These are phyloP conservation scores for Psylliodes chrysocephalus DNA, from an alignment of 2,888 invertebrate species.

Conservation along the genomic window DNA sequence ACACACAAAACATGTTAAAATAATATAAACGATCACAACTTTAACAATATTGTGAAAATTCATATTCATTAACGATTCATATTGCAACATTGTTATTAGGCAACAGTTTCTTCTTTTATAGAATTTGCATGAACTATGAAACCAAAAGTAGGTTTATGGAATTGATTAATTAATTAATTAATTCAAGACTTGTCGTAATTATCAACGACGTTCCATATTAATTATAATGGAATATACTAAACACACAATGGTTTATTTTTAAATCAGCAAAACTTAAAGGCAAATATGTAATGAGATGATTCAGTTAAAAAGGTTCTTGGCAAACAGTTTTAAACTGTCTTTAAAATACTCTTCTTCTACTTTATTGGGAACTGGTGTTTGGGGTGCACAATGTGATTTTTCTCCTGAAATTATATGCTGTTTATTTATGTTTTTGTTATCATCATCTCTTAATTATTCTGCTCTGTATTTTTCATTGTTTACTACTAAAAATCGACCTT, in stretches of 20 bases:
- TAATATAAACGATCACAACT: slow-evolving; percentile 13
- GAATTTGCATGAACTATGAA: slow-evolving; percentile 48
- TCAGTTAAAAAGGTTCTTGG: too few species aligned
- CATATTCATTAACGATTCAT: slow-evolving; percentile 37
- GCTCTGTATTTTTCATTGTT: too few species aligned
- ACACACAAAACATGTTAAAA: background rate
- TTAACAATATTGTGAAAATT: slow-evolving; percentile 35
- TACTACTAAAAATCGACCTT: too few species aligned
- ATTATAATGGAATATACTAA: background rate
- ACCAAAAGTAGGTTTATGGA: slow-evolving; percentile 51
- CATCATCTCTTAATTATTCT: too few species aligned
- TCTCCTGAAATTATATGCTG: too few species aligned
- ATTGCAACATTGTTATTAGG: slow-evolving; percentile 41
- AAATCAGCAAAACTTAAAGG: too few species aligned
- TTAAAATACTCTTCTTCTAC: too few species aligned
- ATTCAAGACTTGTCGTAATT: slow-evolving; percentile 35
- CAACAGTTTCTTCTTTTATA: slow-evolving; percentile 46
- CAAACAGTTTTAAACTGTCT: too few species aligned
- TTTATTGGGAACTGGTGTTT: too few species aligned
- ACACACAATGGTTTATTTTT: background rate
- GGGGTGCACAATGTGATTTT: too few species aligned
- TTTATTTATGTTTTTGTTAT: too few species aligned
- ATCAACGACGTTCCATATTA: slow-evolving; percentile 25
- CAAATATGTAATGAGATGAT: too few species aligned
- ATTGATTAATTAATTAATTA: slow-evolving; percentile 49